Conservation (phyloP, 1,140 invertebrate species). For the Sitodiplosis mosellana region DNA sequence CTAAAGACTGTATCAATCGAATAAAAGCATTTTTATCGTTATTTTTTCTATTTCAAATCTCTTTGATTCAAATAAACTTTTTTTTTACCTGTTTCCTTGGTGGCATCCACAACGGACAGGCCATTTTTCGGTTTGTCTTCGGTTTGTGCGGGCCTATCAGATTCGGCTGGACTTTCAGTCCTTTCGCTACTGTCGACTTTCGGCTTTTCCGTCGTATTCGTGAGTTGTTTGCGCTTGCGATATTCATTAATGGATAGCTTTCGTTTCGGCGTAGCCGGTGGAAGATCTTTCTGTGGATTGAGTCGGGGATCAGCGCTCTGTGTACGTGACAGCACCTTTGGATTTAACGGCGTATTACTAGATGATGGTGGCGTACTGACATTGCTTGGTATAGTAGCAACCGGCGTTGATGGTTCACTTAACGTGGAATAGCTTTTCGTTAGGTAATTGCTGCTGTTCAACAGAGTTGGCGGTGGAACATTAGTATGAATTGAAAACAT, state of each 20-base stretch:
- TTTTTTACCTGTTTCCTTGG: neutral
- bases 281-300: constrained; percentile 19
- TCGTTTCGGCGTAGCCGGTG: constrained; percentile 21
- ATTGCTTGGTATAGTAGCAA: neutral
- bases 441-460: neutral
- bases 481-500: neutral
- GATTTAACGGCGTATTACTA: neutral
- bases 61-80: neutral
- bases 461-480: neutral
- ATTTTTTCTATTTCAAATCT: too few species aligned
- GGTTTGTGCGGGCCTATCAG: constrained; percentile 6
- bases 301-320: constrained; percentile 22
- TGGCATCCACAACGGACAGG: neutral
- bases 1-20: constrained; percentile 27
- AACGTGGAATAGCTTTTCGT: neutral
- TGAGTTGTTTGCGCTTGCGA: constrained; percentile 18
- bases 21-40: too few species aligned
- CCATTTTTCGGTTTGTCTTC: neutral
- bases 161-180: neutral
- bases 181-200: neutral
- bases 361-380: neutral
- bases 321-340: constrained; percentile 10
- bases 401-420: neutral
- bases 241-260: constrained; percentile 24
- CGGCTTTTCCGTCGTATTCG: constrained; percentile 1